Evolutionary conservation across 2,797 vertebrate genomes (phyloP).

Genomic region (Scolopax rusticola): DNA sequence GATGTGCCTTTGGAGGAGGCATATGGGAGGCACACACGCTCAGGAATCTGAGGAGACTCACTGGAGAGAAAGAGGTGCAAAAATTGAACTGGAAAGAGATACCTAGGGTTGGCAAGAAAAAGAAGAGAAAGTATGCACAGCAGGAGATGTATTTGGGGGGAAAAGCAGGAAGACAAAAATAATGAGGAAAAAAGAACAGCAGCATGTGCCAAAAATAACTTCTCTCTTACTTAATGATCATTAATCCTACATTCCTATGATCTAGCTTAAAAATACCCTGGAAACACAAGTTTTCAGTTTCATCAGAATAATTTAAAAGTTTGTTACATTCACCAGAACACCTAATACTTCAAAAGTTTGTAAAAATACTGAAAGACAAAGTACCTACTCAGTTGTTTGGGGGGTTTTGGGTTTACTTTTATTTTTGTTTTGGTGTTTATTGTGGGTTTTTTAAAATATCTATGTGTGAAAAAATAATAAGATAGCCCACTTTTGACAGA

Average conservation of each 20-base stretch:
- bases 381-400: background rate
- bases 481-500: background rate
- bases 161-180: background rate
- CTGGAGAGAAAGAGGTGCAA: background rate
- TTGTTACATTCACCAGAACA: background rate
- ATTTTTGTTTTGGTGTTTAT: no score
- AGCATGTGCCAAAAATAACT: background rate
- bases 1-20: no score
- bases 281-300: background rate
- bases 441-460: background rate
- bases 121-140: background rate
- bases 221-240: background rate
- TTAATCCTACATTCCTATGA: background rate
- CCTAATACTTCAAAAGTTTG: background rate
- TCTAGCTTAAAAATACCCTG: background rate
- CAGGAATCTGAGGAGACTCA: background rate
- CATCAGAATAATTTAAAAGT: background rate
- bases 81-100: background rate
- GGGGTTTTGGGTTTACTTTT: no score
- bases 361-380: background rate
- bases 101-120: background rate
- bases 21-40: fast-evolving
- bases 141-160: background rate
- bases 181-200: background rate
- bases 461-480: background rate